Conservation (phyloP, 2,888 invertebrate species). For the Latheticus oryzae region DNA sequence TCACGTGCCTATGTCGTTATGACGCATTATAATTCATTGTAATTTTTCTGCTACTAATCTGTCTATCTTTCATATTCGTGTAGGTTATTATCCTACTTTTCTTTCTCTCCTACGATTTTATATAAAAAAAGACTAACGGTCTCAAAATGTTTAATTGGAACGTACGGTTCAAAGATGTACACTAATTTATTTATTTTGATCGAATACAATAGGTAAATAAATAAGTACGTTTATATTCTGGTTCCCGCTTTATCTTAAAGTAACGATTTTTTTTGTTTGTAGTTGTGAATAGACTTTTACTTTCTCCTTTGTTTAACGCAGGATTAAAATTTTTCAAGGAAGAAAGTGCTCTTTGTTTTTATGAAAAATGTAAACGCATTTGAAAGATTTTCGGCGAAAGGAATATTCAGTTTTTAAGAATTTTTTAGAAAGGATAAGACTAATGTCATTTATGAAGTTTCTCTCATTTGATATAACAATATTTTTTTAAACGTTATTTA, state of each 20-base stretch:
- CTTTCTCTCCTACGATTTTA: too few species aligned
- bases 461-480: too few species aligned
- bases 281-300: conserved; percentile 41
- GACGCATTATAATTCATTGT: not conserved
- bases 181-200: conserved; percentile 26
- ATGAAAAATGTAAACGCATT: too few species aligned
- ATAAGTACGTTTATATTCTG: conserved; percentile 24
- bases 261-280: conserved; percentile 18
- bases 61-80: too few species aligned
- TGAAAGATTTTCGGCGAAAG: too few species aligned
- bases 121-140: too few species aligned
- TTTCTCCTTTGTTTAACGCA: conserved; percentile 41
- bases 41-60: conserved; percentile 15
- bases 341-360: conserved; percentile 25
- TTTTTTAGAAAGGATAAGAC: too few species aligned
- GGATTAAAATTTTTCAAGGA: conserved; percentile 29
- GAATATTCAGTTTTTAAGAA: too few species aligned
- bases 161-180: conserved; percentile 6
- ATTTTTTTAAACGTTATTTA: too few species aligned
- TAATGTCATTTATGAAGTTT: too few species aligned
- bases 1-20: conserved; percentile 11
- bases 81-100: too few species aligned
- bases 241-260: conserved; percentile 21
- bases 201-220: conserved; percentile 31
- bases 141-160: too few species aligned